phyloP scores from a whole-genome alignment of 2,797 vertebrate species.

The Bovichtus variegatus region DNA sequence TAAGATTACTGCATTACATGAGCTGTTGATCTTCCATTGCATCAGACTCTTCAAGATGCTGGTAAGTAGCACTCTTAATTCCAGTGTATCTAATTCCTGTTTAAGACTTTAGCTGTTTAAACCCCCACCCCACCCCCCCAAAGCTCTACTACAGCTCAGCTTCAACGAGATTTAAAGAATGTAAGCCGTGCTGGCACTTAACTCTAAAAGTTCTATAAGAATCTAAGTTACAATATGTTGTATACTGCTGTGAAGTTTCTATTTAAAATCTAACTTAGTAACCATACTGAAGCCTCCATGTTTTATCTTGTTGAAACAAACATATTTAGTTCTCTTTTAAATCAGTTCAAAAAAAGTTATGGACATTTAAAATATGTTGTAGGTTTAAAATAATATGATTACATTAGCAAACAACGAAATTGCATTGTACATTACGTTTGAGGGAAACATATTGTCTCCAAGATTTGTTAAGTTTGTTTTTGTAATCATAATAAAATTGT shows the following conservation, averaged over 20 bases:
- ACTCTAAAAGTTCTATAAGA: neutral
- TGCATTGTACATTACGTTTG: too few relatives aligned
- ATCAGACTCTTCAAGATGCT: constrained; percentile 28
- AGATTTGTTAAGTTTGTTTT: too few relatives aligned
- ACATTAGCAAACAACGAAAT: too few relatives aligned
- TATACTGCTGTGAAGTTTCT: neutral
- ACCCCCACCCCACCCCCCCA: neutral
- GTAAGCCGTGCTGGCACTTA: constrained; percentile 10
- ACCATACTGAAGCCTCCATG: neutral
- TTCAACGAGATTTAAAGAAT: constrained; percentile 35
- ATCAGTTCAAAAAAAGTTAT: neutral
- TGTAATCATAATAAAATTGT: too few relatives aligned
- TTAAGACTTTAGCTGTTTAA: constrained; percentile 47
- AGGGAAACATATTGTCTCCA: too few relatives aligned
- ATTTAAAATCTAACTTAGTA: neutral
- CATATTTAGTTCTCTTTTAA: neutral
- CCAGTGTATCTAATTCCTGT: constrained; percentile 36
- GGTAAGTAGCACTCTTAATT: constrained; percentile 42
- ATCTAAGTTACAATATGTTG: neutral
- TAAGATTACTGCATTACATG: constrained; percentile 17
- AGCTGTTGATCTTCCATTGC: constrained; percentile 33
- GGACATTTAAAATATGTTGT: neutral
- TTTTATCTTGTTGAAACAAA: neutral
- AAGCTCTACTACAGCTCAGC: constrained; percentile 40
- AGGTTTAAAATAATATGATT: neutral